These are phyloP conservation scores for Heteropelma amictum DNA, from an alignment of 2,888 invertebrate genomes.

Conservation along the genomic window DNA sequence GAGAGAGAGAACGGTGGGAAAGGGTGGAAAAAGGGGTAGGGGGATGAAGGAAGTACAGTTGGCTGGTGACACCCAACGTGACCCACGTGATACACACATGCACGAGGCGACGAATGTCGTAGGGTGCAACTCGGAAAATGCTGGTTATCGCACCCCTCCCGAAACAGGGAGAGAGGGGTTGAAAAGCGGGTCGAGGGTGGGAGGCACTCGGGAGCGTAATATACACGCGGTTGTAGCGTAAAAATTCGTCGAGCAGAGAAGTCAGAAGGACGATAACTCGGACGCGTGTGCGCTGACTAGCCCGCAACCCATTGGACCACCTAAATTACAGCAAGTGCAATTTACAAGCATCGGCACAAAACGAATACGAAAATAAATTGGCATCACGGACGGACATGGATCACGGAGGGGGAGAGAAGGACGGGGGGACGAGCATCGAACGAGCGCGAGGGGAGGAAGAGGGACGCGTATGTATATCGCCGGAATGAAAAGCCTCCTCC, in stretches of 20 bases:
- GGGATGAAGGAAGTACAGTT: neutral
- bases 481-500: too few relatives aligned
- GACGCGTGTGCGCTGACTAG: slow-evolving; percentile 66
- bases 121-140: slow-evolving; percentile 36
- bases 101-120: slow-evolving; percentile 26
- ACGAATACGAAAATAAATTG: slow-evolving; percentile 74
- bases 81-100: neutral
- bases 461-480: too few relatives aligned
- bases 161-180: neutral
- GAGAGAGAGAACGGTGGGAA: neutral
- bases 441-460: too few relatives aligned
- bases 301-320: slow-evolving; percentile 61
- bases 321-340: slow-evolving; percentile 72
- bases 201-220: neutral
- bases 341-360: slow-evolving; percentile 69
- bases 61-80: slow-evolving; percentile 7
- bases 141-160: slow-evolving; percentile 44
- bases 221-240: slow-evolving; percentile 25
- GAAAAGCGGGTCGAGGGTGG: slow-evolving; percentile 3
- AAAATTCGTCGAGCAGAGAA: too few relatives aligned
- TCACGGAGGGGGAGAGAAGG: slow-evolving; percentile 51
- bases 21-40: slow-evolving; percentile 19
- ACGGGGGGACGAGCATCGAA: neutral
- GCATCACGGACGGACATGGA: slow-evolving; percentile 64
- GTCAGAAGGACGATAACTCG: slow-evolving; percentile 31